Conservation (phyloP, 1,140 invertebrate genomes). For the Drosophila kohkoa region DNA sequence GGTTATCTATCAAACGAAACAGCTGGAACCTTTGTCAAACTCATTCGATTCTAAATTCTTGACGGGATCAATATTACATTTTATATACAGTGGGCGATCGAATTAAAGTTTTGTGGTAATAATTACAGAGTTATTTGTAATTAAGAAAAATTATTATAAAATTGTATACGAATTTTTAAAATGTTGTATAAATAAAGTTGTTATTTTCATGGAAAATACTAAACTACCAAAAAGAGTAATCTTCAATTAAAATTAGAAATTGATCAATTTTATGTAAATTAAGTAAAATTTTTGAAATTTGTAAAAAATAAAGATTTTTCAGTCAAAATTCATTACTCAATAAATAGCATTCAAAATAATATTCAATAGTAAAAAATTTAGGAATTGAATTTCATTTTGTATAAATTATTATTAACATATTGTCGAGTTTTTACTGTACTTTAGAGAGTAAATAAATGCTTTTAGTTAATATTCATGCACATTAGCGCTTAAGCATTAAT, state of each 20-base stretch:
- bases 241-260: too few relatives aligned
- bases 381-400: too few relatives aligned
- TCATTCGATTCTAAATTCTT: background rate
- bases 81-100: background rate
- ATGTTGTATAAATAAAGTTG: too few relatives aligned
- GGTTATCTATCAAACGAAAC: background rate
- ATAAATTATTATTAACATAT: background rate
- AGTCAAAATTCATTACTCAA: too few relatives aligned
- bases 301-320: too few relatives aligned
- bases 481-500: slow-evolving; percentile 1
- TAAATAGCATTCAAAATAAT: background rate
- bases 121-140: too few relatives aligned
- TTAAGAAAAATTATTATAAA: too few relatives aligned
- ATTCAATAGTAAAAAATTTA: background rate
- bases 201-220: background rate
- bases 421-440: background rate
- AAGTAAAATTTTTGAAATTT: too few relatives aligned
- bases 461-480: slow-evolving; percentile 3
- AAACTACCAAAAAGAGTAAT: too few relatives aligned
- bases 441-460: background rate
- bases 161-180: too few relatives aligned
- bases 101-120: background rate
- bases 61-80: slow-evolving; percentile 9
- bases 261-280: too few relatives aligned
- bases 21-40: slow-evolving; percentile 20